These are phyloP conservation scores for Junonia oenone DNA, from an alignment of 2,888 invertebrate species.

Conservation along the genomic window DNA sequence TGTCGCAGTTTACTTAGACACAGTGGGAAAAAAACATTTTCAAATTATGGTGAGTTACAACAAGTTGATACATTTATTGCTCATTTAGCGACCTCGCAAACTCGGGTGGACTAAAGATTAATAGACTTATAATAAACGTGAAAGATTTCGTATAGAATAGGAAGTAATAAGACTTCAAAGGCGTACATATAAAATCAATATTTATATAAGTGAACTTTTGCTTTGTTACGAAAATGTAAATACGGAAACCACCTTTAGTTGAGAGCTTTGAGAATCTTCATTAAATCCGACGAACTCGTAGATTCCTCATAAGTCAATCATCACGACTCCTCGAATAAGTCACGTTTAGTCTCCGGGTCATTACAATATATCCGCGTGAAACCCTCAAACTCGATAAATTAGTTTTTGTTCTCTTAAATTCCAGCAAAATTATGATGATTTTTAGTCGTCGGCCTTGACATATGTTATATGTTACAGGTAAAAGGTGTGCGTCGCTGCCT, in stretches of 20 bases:
- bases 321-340: constrained; percentile 8
- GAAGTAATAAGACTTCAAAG: too few species aligned
- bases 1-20: constrained; percentile 54
- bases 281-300: neutral
- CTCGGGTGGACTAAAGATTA: too few species aligned
- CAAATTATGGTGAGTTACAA: constrained; percentile 56
- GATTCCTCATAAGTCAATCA: neutral
- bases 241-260: neutral
- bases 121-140: too few species aligned
- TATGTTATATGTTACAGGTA: constrained; percentile 55
- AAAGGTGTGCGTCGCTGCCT: constrained; percentile 40
- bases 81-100: neutral
- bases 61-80: neutral
- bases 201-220: too few species aligned
- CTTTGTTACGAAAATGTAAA: neutral
- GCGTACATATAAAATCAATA: too few species aligned
- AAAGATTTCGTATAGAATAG: too few species aligned
- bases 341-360: constrained; percentile 4
- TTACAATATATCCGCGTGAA: constrained; percentile 18
- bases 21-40: constrained; percentile 51
- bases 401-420: constrained; percentile 26
- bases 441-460: constrained; percentile 51
- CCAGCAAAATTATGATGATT: constrained; percentile 29
- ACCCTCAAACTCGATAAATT: neutral
- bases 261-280: neutral